phyloP scores from a whole-genome alignment of 2,888 invertebrate species.

The Antheraea yamamai region DNA sequence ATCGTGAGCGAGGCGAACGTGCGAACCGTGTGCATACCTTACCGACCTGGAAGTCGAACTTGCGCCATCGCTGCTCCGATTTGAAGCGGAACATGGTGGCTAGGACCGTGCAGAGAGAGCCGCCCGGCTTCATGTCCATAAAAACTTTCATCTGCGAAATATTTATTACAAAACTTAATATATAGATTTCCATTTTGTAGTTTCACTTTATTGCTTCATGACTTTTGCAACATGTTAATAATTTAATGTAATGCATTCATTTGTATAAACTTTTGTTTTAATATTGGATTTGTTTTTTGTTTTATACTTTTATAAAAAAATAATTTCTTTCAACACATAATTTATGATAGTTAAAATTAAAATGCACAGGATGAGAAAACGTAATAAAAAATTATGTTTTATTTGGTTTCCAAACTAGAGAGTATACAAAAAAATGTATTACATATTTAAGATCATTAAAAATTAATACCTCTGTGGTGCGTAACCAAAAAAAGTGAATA shows the following conservation, averaged over 20 bases:
- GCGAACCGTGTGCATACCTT: conserved; percentile 84
- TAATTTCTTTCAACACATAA: not conserved
- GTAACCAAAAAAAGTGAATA: no score
- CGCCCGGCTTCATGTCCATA: conserved; percentile 96
- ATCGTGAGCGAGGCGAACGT: conserved; percentile 67
- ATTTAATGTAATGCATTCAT: not conserved
- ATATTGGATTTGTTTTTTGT: not conserved
- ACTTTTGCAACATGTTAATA: not conserved
- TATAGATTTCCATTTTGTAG: not conserved
- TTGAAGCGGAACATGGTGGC: conserved; percentile 97
- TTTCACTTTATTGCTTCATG: not conserved
- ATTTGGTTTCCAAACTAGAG: not conserved
- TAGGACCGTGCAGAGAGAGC: conserved; percentile 95
- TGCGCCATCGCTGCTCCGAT: conserved; percentile 96
- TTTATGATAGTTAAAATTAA: not conserved
- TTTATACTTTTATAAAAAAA: not conserved
- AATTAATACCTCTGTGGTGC: no score
- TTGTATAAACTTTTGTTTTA: not conserved
- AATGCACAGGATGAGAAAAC: not conserved
- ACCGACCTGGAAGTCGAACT: conserved; percentile 95
- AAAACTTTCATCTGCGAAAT: conserved; percentile 92
- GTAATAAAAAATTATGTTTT: not conserved
- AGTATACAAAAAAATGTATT: no score
- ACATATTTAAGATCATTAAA: no score
- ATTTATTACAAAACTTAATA: conserved; percentile 6